Conservation (phyloP, 1,140 invertebrate species). For the Orius laevigatus region DNA sequence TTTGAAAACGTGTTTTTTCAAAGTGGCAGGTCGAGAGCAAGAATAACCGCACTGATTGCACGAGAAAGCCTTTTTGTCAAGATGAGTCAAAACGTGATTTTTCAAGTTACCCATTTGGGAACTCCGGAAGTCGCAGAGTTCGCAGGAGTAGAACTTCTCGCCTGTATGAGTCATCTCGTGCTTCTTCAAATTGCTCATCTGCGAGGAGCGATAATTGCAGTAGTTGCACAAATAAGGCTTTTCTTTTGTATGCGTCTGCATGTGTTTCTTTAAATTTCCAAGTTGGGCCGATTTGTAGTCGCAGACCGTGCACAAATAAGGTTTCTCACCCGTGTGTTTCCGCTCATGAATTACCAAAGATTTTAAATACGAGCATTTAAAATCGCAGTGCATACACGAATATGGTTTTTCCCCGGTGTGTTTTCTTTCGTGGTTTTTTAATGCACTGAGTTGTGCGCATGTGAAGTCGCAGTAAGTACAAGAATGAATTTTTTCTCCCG, state of each 20-base stretch:
- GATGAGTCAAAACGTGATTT: too few species aligned
- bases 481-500: slow-evolving; percentile 5
- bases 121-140: too few species aligned
- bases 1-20: too few species aligned
- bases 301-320: slow-evolving; percentile 7
- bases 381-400: slow-evolving; percentile 31
- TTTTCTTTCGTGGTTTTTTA: too few species aligned
- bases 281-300: slow-evolving; percentile 7
- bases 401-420: too few species aligned
- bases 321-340: slow-evolving; percentile 4
- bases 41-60: too few species aligned
- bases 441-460: not conserved
- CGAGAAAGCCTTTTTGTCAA: too few species aligned
- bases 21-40: too few species aligned
- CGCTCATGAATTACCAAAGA: slow-evolving; percentile 28
- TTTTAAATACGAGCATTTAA: too few species aligned
- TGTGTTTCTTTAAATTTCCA: slow-evolving; percentile 26
- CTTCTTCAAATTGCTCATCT: slow-evolving; percentile 1
- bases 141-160: too few species aligned
- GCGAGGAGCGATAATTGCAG: slow-evolving; percentile 27
- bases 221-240: slow-evolving; percentile 46
- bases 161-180: not conserved
- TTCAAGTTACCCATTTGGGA: too few species aligned
- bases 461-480: slow-evolving; percentile 8
- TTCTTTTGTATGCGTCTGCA: slow-evolving; percentile 51